Evolutionary conservation across 2,888 invertebrate genomes (phyloP).

Genomic region (Chymomyza amoena): DNA sequence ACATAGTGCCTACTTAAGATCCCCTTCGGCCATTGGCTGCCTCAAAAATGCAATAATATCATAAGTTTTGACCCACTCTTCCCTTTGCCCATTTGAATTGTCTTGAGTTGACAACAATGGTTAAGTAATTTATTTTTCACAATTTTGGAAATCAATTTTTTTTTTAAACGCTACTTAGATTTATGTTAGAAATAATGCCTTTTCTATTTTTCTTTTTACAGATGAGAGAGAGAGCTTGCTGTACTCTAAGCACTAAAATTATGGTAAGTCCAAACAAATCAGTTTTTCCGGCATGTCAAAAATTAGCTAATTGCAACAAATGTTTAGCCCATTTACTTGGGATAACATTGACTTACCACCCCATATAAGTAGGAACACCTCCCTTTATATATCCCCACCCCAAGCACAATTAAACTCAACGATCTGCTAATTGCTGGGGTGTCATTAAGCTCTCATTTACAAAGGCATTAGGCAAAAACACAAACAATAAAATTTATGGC

Average conservation of each 20-base stretch:
- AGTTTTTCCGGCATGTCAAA: background rate
- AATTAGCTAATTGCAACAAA: background rate
- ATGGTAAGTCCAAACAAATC: background rate
- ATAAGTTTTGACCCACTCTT: no score
- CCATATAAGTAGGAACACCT: background rate
- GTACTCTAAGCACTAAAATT: background rate
- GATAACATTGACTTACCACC: background rate
- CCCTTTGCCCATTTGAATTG: no score
- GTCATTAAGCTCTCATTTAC: slow-evolving; percentile 76
- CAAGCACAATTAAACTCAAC: slow-evolving; percentile 45
- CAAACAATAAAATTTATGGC: slow-evolving; percentile 74
- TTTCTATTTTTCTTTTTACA: no score
- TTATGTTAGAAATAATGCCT: no score
- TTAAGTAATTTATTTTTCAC: no score
- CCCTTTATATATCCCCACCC: slow-evolving; percentile 3
- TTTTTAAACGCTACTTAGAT: no score
- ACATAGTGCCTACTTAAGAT: no score
- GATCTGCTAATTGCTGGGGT: slow-evolving; percentile 76
- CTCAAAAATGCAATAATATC: no score
- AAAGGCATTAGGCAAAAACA: slow-evolving; percentile 56
- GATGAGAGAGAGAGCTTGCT: no score
- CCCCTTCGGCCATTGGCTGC: no score
- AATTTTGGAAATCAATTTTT: no score
- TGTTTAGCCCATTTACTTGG: background rate
- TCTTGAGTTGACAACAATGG: no score